Base-by-base conservation (phyloP, 2,888 invertebrate species). In the Mythimna lalbum region DNA sequence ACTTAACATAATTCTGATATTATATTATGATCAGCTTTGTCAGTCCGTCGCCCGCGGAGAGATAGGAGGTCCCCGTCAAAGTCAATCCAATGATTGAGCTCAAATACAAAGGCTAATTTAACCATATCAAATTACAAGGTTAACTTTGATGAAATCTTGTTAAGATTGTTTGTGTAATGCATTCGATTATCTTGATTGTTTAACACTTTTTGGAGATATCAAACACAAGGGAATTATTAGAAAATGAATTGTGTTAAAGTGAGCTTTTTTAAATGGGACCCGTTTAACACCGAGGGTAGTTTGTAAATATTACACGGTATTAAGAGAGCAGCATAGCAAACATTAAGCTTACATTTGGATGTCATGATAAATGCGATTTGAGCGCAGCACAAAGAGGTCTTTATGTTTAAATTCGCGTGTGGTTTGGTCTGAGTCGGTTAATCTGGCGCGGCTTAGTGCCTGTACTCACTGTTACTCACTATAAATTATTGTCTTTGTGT, bases 401-500 rank as follows among this genome's bases (percentile, higher is more conserved):
- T 86, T 87, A 83, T 87, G 84, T 80, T 86, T 89, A 88, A 88
- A 90, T 90, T 91, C 89, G 84, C 90, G 87, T 90, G 91, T 89
- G 92, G 92, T 91, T 90, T 88, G 86, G 82, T 82, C 82, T 77
- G 84, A 89, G 88, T 85, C 86, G 84, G 86, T 87, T 92, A 93
- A 93, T 92, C 92, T 90, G 88, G 82, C 76, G 80, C 86, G 86
- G 90, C 90, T 93, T 90, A 92, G 89, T 88, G 90, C 84, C 83
- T 89, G 88, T 88, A 83, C 89, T 83, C 84, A 79, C 86, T 86
- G 84, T 86, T 86, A 87, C 87, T 90, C 87, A 86, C 88, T 91
- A 92, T 92, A 91, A 93, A 93, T 92, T 92, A 93, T 90, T 90
- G 91, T 91, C 91, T 92, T 90, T 92, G 90, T 92, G 90, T 90